Evolutionary conservation across 2,888 invertebrate species (phyloP), one percentile per base, ranked within the genome.

Genomic region (Hirtodrosophila confusa): DNA sequence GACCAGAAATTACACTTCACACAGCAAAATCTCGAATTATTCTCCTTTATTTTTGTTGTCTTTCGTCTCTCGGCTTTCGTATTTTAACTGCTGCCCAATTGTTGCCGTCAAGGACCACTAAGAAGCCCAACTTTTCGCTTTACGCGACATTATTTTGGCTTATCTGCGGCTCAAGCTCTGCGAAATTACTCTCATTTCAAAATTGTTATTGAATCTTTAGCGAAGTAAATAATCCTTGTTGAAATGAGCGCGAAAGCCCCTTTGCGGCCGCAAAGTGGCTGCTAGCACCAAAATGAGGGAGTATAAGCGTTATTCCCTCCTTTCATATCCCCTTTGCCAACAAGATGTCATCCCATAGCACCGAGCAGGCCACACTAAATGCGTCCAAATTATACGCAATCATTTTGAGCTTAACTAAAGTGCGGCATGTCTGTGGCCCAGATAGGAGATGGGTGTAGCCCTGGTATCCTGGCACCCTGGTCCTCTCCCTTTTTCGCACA

Each of bases 191-290:
- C 68, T 79, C 86, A 79, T 86, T 86, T 85, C 70, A 74, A 86
- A 84, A 87, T 80, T 80, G 84, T 82, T 90, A 90, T 90, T 90
- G 90, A 90, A 90, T 90, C 84, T 87, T 84, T 67, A 68, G 77
- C 66, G 75, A 74, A 87, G 87, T 87, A 89, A 88, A 89, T 90
- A 90, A 90, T 90, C 90, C 90, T 74, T 75, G 82, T 76, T 89
- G 85, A 90, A 86, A 89, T 86, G 83, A 85, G 82, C 75, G 79
- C 72, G 73, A 85, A 89, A 88, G 84, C 86, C 72, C 57, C 33
- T 49, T 49, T 45, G 48, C 51, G 47, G 50, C 45, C 55, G 43
- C 77, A 60, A 56, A 50, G 35, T 62, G 47, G 47, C 39, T 43
- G 43, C 37, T 23, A 60, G 23, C 23, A 48, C 35, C 44, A 54